phyloP scores from a whole-genome alignment of 1,140 invertebrate genomes.

The Eupeodes corollae region DNA sequence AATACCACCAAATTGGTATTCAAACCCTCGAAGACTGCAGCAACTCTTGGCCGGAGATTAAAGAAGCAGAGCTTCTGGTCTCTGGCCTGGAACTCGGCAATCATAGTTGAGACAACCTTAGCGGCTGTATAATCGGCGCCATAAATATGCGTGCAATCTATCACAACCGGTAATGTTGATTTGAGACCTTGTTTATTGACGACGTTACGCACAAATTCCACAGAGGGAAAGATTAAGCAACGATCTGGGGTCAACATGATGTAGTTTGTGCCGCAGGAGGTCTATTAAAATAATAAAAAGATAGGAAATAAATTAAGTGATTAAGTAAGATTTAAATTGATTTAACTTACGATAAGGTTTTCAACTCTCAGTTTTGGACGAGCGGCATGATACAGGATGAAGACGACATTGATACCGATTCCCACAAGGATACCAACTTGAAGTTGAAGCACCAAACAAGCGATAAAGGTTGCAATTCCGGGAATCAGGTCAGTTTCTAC shows the following conservation, averaged over 20 bases:
- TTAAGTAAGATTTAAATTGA: neutral
- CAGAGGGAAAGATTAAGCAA: neutral
- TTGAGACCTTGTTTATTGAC: constrained; percentile 66
- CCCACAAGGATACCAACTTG: constrained; percentile 86
- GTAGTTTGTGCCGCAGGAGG: constrained; percentile 53
- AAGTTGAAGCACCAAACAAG: constrained; percentile 68
- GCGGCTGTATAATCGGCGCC: constrained; percentile 73
- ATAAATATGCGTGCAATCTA: constrained; percentile 75
- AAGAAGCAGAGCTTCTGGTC: constrained; percentile 66
- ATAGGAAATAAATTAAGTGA: neutral
- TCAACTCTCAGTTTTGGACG: constrained; percentile 73
- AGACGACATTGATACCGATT: constrained; percentile 72
- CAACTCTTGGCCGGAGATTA: constrained; percentile 66
- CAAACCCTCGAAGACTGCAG: constrained; percentile 64
- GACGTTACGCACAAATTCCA: constrained; percentile 42
- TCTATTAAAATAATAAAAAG: constrained; percentile 40
- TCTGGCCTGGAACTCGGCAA: constrained; percentile 57
- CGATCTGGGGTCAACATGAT: constrained; percentile 46
- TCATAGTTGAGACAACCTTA: constrained; percentile 56
- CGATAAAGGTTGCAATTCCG: constrained; percentile 68
- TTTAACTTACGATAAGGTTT: constrained; percentile 42
- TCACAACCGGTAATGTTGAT: constrained; percentile 59
- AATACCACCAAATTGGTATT: constrained; percentile 60
- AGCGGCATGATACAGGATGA: constrained; percentile 82
- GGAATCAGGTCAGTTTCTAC: constrained; percentile 78